Conservation (phyloP, 2,113 vertebrate genomes). For the Hepsetus odoe region DNA sequence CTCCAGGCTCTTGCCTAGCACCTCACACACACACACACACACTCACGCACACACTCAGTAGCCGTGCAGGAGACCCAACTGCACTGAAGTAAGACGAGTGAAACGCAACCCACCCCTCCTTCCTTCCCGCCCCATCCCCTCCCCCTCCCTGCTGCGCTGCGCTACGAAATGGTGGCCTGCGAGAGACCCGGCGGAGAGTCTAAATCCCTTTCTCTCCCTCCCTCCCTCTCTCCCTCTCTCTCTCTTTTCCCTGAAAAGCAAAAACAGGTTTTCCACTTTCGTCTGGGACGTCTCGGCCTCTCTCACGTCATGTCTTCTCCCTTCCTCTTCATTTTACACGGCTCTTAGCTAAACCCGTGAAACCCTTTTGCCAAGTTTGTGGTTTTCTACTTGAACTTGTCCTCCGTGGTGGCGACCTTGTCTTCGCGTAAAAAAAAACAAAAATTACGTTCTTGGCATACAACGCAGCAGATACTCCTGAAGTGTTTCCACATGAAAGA, state of each 20-base stretch:
- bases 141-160: neutral
- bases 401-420: neutral
- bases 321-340: neutral
- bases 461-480: too few relatives aligned
- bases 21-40: too few relatives aligned
- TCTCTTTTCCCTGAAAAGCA: constrained; percentile 5
- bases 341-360: neutral
- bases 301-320: neutral
- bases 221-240: neutral
- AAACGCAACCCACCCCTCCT: neutral
- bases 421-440: neutral
- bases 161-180: neutral
- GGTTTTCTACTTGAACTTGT: neutral
- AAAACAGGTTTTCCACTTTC: constrained; percentile 35
- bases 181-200: neutral
- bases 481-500: too few relatives aligned
- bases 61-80: neutral
- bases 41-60: neutral
- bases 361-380: neutral
- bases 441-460: too few relatives aligned
- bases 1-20: neutral
- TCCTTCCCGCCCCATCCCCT: neutral
- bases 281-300: neutral
- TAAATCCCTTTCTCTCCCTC: neutral
- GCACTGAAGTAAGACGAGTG: neutral